Conservation (phyloP, 2,888 invertebrate species). For the Congeria kusceri region DNA sequence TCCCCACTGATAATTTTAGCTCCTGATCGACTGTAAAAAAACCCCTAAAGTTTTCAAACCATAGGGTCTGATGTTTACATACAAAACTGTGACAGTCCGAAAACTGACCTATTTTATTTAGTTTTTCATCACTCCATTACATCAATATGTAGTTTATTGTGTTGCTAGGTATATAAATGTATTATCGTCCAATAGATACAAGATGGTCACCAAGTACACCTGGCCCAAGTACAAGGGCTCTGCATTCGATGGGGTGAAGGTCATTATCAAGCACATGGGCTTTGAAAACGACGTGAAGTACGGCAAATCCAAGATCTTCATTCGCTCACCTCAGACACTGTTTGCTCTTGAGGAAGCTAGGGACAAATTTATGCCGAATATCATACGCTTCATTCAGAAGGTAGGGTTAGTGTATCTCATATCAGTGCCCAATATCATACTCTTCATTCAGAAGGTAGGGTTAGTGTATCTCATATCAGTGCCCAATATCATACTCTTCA, state of each 20-base stretch:
- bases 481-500: conserved; percentile 94
- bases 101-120: no score
- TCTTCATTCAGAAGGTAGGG: conserved; percentile 95
- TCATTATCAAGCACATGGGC: conserved; percentile 92
- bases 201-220: conserved; percentile 97
- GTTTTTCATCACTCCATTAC: no score
- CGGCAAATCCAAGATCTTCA: conserved; percentile 98
- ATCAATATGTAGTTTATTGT: no score
- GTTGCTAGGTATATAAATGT: no score
- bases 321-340: conserved; percentile 95
- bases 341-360: conserved; percentile 95
- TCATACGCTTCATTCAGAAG: conserved; percentile 97
- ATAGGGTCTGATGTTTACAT: no score
- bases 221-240: conserved; percentile 97
- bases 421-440: conserved; percentile 94
- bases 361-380: conserved; percentile 94
- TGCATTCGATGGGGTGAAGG: conserved; percentile 93
- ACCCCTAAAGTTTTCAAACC: no score
- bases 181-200: conserved; percentile 89
- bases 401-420: no score
- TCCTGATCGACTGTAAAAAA: no score
- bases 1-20: no score
- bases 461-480: no score
- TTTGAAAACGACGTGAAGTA: conserved; percentile 94
- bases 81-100: no score